Percentiles rank a stretch among this genome's conserved stretches.
Evolutionary conservation across 2,888 invertebrate genomes (phyloP).

Genomic region (Encarsia formosa): DNA sequence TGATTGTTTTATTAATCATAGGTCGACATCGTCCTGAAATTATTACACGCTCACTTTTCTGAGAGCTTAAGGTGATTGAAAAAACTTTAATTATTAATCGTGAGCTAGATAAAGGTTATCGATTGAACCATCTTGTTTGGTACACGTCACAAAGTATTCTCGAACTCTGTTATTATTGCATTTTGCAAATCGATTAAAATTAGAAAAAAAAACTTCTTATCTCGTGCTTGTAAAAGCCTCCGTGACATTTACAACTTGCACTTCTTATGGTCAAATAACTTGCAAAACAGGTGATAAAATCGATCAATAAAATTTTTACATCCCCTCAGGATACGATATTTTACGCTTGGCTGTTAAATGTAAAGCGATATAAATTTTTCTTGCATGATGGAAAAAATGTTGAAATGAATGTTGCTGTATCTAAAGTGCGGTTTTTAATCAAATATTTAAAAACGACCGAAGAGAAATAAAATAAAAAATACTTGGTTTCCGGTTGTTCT

Average conservation of each 20-base stretch:
- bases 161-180: background rate
- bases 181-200: background rate
- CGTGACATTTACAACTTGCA: background rate
- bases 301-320: slow-evolving; percentile 13
- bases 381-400: too few relatives aligned
- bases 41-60: background rate
- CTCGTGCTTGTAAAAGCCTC: background rate
- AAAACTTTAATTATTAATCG: background rate
- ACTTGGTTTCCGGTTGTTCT: too few relatives aligned
- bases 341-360: too few relatives aligned
- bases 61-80: background rate
- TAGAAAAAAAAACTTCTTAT: background rate
- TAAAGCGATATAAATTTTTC: too few relatives aligned
- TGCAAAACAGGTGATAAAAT: background rate
- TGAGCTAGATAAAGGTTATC: too few relatives aligned
- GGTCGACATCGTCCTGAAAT: too few relatives aligned
- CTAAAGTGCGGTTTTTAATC: too few relatives aligned
- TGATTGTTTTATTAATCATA: slow-evolving; percentile 24
- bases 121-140: too few relatives aligned
- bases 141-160: background rate
- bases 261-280: background rate
- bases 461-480: too few relatives aligned
- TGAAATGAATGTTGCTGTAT: too few relatives aligned
- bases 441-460: too few relatives aligned
- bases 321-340: too few relatives aligned